Evolutionary conservation across 2,888 invertebrate species (phyloP), one percentile per base, ranked within the genome.

Genomic region (Metopia argyrocephala): DNA sequence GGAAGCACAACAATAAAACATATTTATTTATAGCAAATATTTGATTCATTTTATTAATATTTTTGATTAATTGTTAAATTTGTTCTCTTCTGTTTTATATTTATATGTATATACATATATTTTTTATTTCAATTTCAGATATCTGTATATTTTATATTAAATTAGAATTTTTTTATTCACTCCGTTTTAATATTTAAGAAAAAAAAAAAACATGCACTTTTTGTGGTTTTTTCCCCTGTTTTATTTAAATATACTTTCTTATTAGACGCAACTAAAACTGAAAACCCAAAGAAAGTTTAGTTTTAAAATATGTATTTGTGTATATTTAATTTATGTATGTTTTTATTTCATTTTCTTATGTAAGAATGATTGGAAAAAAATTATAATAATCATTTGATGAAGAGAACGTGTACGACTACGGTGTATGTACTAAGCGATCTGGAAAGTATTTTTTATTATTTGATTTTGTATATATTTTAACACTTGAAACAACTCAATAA

Each of bases 401-500:
- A 46, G 1, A 23, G 20, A 31, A 21, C 1, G 20, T 15, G n/a
- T 48, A 7, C 23, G 18, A 5, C 15, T n/a, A n/a, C 20, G 54
- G 12, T 15, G 38, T 56, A 15, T 31, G 31, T 73, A 74, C 69
- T 66, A 83, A 84, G 82, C 54, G 66, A 79, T 54, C 66, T 62
- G 66, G 38, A 69, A 68, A 20, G 15, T 15, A 54, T 46, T 25
- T 54, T 56, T 65, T 46, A 64, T 61, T 59, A 28, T 46, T 5
- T n/a, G n/a, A n/a, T 74, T 38, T 68, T 61, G 27, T 56, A 2
- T 18, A 62, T 76, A 73, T 79, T 79, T 76, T 76, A 79, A 79
- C 79, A 71, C 82, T 79, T 66, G 68, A 69, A 82, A 82, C 68
- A 79, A 71, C 82, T 71, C 66, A 79, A 76, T 79, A 79, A 38